These are phyloP conservation scores for Zygaena filipendulae DNA, from an alignment of 2,888 invertebrate species.

Conservation along the genomic window DNA sequence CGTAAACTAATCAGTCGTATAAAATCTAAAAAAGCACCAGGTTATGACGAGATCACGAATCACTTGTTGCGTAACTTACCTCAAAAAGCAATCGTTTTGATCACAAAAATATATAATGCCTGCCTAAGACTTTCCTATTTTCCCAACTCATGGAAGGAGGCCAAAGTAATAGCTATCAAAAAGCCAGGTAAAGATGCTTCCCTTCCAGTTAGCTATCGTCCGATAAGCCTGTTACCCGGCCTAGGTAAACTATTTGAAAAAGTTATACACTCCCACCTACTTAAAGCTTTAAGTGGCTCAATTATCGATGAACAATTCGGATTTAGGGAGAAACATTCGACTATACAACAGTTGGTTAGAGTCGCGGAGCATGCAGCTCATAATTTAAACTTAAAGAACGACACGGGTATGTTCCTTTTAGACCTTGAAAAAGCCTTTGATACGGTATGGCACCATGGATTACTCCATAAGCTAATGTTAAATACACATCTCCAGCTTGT, in stretches of 20 bases:
- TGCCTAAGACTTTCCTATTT: constrained; percentile 5
- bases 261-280: constrained; percentile 4
- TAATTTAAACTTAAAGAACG: constrained; percentile 3
- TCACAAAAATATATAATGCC: constrained; percentile 9
- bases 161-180: constrained; percentile 6
- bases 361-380: constrained; percentile 8
- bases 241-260: constrained; percentile 11
- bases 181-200: constrained; percentile 6
- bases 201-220: constrained; percentile 6
- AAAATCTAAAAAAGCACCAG: neutral
- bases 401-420: constrained; percentile 10
- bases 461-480: constrained; percentile 6
- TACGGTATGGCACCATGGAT: constrained; percentile 9
- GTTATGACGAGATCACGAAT: neutral
- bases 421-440: constrained; percentile 13
- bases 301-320: constrained; percentile 11
- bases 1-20: neutral
- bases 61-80: constrained; percentile 1
- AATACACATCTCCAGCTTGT: neutral
- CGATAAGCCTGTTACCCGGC: constrained; percentile 10
- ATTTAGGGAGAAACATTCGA: constrained; percentile 8
- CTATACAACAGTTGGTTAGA: constrained; percentile 8
- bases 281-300: neutral
- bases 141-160: constrained; percentile 7
- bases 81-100: constrained; percentile 5